phyloP scores from a whole-genome alignment of 1,140 invertebrate species.

The Philotrypesis tridentata region DNA sequence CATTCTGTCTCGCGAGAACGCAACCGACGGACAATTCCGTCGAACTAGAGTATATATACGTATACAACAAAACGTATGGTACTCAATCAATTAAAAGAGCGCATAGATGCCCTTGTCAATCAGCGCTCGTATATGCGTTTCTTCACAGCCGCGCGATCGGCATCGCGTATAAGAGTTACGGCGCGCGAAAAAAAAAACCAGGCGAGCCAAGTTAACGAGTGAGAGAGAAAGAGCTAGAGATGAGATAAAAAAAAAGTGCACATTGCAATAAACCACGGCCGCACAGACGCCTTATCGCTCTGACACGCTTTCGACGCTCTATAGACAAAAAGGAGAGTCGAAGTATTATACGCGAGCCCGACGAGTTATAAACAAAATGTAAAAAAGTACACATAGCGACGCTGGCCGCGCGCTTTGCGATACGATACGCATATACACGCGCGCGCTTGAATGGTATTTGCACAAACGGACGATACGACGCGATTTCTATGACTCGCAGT shows the following conservation, averaged over 20 bases:
- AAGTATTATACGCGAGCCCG: too few relatives aligned
- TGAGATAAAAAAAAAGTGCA: background rate
- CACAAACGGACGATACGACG: too few relatives aligned
- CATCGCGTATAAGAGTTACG: background rate
- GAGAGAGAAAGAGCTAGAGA: too few relatives aligned
- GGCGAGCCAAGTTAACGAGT: background rate
- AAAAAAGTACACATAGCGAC: background rate
- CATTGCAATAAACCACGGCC: background rate
- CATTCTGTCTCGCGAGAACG: too few relatives aligned
- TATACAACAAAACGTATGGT: too few relatives aligned
- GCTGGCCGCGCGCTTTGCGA: too few relatives aligned
- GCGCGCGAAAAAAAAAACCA: background rate
- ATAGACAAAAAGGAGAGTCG: background rate
- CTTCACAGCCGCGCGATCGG: background rate
- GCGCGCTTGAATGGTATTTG: too few relatives aligned
- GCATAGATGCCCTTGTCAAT: background rate
- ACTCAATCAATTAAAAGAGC: background rate
- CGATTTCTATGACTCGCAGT: too few relatives aligned
- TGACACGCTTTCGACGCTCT: background rate
- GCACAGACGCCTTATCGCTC: background rate
- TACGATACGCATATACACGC: background rate
- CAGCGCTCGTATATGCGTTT: background rate
- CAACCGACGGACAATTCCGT: background rate
- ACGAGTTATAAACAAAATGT: background rate
- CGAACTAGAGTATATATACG: background rate